These are phyloP conservation scores for Pao palembangensis DNA, from an alignment of 2,113 vertebrate genomes.

Conservation along the genomic window DNA sequence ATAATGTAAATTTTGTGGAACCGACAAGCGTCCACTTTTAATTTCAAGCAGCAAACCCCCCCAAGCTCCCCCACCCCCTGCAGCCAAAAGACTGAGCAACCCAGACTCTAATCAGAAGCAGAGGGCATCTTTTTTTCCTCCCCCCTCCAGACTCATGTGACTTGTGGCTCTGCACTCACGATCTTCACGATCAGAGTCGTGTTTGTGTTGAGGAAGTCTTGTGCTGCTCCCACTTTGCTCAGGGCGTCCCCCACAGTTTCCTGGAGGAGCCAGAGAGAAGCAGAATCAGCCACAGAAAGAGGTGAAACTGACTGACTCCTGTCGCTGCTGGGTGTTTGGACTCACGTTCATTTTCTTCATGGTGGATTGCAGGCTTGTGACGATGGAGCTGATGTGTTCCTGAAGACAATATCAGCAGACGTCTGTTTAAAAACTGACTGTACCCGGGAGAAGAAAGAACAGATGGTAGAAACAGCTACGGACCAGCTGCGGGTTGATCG, in stretches of 20 bases:
- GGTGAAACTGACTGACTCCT: not conserved
- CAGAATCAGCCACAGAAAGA: not conserved
- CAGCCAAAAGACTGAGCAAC: constrained; percentile 30
- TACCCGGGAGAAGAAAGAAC: not conserved
- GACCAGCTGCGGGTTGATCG: constrained; percentile 69
- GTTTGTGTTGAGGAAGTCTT: constrained; percentile 71
- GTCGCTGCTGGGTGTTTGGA: constrained; percentile 10
- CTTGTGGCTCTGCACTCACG: constrained; percentile 68
- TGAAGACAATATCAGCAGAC: constrained; percentile 41
- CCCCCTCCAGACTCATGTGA: constrained; percentile 40
- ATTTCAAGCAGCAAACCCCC: not conserved
- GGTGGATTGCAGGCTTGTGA: constrained; percentile 39
- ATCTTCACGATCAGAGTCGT: constrained; percentile 64
- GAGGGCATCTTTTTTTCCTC: not conserved
- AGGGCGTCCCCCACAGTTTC: constrained; percentile 45
- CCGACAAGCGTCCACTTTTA: constrained; percentile 14
- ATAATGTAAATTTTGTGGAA: constrained; percentile 5
- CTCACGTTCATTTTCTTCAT: constrained; percentile 63
- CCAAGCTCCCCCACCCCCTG: not conserved
- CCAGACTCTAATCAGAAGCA: not conserved
- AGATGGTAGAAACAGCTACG: not conserved
- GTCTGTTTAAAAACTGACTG: not conserved
- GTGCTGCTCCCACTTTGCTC: constrained; percentile 41
- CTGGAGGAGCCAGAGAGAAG: constrained; percentile 53
- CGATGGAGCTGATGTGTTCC: constrained; percentile 62